These are phyloP conservation scores for Hybognathus amarus DNA, from an alignment of 2,797 vertebrate species.

Conservation along the genomic window DNA sequence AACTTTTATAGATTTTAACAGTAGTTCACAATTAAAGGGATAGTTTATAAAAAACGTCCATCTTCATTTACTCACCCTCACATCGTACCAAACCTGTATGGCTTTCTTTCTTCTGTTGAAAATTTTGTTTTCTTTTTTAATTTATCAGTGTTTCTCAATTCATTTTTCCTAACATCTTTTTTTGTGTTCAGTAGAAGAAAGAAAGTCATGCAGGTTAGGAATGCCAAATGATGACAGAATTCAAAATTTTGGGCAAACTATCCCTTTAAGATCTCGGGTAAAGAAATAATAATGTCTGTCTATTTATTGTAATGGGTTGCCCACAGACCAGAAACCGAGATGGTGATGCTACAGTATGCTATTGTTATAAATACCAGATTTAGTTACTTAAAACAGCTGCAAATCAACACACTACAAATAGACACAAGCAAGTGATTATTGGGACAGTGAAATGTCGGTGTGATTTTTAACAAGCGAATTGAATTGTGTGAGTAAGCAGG, in stretches of 20 bases:
- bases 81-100: neutral
- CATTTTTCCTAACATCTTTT: neutral
- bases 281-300: neutral
- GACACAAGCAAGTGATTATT: conserved; percentile 9
- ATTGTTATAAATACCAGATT: conserved; percentile 16
- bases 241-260: neutral
- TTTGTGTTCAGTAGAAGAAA: neutral
- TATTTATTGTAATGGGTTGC: neutral
- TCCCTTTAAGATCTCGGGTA: neutral
- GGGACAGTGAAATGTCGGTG: neutral
- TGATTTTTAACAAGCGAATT: conserved; percentile 23
- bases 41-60: neutral
- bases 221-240: neutral
- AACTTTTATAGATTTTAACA: neutral
- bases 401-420: conserved; percentile 9
- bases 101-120: neutral
- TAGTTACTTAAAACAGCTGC: neutral
- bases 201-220: neutral
- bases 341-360: neutral
- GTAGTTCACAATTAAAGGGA: neutral
- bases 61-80: neutral
- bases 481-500: neutral
- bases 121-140: too few species aligned
- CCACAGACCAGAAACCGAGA: neutral
- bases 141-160: neutral